Evolutionary conservation across 1,140 invertebrate genomes (phyloP).

Genomic region (Zaprionus vittiger): DNA sequence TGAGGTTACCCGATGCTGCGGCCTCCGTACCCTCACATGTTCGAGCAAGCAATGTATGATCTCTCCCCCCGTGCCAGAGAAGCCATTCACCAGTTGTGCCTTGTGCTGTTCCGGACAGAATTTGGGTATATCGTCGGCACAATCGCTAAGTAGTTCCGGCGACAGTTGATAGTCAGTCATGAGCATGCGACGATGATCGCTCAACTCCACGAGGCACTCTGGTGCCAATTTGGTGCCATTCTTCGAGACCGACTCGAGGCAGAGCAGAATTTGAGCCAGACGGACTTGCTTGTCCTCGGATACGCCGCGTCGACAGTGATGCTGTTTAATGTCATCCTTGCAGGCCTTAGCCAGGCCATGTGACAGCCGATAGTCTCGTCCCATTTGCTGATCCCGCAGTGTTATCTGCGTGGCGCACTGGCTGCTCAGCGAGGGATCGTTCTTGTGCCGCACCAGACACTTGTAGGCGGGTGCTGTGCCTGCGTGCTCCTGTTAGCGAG

Average conservation of each 20-base stretch:
- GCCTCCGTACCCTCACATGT: conserved; percentile 89
- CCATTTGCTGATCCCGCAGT: conserved; percentile 93
- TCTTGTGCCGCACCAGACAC: conserved; percentile 95
- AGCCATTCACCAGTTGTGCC: conserved; percentile 84
- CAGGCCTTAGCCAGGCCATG: conserved; percentile 95
- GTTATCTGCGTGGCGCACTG: conserved; percentile 94
- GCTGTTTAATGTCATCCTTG: conserved; percentile 94
- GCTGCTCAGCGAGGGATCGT: conserved; percentile 88
- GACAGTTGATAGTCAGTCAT: conserved; percentile 94
- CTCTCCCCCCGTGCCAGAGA: conserved; percentile 87
- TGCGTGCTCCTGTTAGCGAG: conserved; percentile 79
- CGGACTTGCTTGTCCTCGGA: conserved; percentile 93
- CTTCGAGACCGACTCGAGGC: conserved; percentile 94
- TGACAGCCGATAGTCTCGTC: conserved; percentile 95
- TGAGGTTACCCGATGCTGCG: conserved; percentile 87
- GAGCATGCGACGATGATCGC: conserved; percentile 94
- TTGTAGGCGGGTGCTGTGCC: conserved; percentile 94
- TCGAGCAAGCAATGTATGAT: conserved; percentile 99
- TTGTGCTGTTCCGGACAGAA: conserved; percentile 90
- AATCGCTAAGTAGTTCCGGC: conserved; percentile 93
- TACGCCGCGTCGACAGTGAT: conserved; percentile 90
- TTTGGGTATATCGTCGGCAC: conserved; percentile 92
- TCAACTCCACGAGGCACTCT: conserved; percentile 94
- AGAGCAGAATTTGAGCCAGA: conserved; percentile 95
- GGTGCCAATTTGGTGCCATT: conserved; percentile 89